phyloP scores from a whole-genome alignment of 2,888 invertebrate species.

The Acanthacorydalis orientalis region DNA sequence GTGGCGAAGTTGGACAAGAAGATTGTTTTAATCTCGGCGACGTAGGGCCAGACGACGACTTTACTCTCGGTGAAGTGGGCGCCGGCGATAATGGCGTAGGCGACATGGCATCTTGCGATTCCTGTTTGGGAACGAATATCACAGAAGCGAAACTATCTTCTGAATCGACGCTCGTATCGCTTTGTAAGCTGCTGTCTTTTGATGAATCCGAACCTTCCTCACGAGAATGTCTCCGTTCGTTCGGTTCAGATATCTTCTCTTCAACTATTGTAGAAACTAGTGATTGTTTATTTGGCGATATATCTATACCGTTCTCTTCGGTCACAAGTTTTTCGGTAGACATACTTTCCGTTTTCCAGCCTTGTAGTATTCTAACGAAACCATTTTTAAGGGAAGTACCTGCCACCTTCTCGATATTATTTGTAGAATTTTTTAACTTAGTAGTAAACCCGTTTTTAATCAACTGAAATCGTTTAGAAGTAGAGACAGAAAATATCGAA shows the following conservation, averaged over 20 bases:
- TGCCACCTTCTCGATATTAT: conserved; percentile 68
- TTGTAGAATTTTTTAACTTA: conserved; percentile 68
- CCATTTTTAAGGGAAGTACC: conserved; percentile 49
- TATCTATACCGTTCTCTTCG: not conserved
- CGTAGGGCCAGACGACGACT: conserved; percentile 53
- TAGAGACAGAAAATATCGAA: conserved; percentile 54
- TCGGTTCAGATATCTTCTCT: conserved; percentile 16
- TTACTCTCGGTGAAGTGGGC: conserved; percentile 42
- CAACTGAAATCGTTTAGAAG: conserved; percentile 58
- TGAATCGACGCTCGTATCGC: conserved; percentile 85
- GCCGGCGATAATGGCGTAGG: conserved; percentile 42
- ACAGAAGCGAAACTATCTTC: conserved; percentile 90
- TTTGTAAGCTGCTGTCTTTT: conserved; percentile 78
- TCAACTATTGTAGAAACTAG: conserved; percentile 15
- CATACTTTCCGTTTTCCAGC: conserved; percentile 46
- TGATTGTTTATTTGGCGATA: conserved; percentile 5
- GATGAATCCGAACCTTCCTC: conserved; percentile 83
- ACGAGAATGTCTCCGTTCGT: conserved; percentile 58
- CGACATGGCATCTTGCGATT: conserved; percentile 39
- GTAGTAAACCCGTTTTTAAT: conserved; percentile 68
- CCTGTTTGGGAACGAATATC: conserved; percentile 75
- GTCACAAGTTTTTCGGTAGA: conserved; percentile 14
- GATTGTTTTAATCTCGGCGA: conserved; percentile 58
- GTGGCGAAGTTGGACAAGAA: conserved; percentile 46
- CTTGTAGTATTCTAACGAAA: conserved; percentile 71